Conservation (phyloP, 2,113 vertebrate species). For the Sinocyclocheilus rhinocerous region DNA sequence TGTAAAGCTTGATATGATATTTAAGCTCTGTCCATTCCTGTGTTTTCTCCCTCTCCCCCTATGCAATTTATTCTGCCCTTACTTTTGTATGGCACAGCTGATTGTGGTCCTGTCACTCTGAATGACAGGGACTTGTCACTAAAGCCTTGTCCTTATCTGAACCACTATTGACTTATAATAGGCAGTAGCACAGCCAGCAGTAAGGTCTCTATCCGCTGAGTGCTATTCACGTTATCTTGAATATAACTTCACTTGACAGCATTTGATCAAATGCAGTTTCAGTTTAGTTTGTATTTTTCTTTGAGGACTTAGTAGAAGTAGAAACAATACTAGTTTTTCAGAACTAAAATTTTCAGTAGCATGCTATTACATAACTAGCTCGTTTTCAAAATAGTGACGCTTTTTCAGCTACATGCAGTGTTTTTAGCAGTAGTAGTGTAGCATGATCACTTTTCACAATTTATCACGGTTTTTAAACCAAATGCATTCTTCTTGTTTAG, state of each 20-base stretch:
- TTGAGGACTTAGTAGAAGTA: too few species aligned
- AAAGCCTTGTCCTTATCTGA: conserved; percentile 28
- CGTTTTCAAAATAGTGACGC: neutral
- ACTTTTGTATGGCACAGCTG: neutral
- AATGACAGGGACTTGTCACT: conserved; percentile 25
- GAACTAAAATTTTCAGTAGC: neutral
- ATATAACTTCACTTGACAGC: neutral
- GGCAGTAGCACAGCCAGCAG: conserved; percentile 10
- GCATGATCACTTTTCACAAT: neutral
- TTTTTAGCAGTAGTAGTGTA: neutral
- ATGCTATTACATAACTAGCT: neutral
- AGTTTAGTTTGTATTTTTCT: neutral
- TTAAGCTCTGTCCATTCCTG: conserved; percentile 3
- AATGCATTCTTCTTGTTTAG: neutral
- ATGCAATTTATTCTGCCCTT: conserved; percentile 23
- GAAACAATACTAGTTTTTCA: neutral
- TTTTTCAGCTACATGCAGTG: neutral
- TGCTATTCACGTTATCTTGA: conserved; percentile 17
- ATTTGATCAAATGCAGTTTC: conserved; percentile 1
- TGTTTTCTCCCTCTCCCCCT: neutral
- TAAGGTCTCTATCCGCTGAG: conserved; percentile 3
- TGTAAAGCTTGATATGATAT: conserved; percentile 32
- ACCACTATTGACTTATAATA: conserved; percentile 4
- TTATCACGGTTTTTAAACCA: neutral
- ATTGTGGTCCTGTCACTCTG: neutral